A percentile compares a stretch with the other conserved stretches of the same genome.
Conservation (phyloP, 2,888 invertebrate genomes). For the Sphaerophoria rueppellii region DNA sequence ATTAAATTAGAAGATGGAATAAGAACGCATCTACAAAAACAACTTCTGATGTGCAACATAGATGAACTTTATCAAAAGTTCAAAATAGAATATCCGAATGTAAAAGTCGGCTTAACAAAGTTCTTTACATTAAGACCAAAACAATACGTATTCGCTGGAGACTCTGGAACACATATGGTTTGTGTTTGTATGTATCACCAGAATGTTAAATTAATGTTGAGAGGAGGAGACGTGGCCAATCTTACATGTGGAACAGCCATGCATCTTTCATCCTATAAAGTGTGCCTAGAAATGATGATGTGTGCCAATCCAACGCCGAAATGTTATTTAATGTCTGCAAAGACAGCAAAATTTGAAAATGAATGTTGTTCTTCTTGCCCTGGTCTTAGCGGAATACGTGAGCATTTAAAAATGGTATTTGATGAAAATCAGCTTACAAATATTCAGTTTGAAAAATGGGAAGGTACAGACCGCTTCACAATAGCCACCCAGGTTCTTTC, state of each 20-base stretch:
- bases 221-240: neutral
- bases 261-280: neutral
- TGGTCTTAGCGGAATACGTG: no score
- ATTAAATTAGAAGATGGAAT: neutral
- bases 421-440: neutral
- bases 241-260: neutral
- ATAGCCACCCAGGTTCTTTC: neutral
- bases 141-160: slow-evolving; percentile 8
- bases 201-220: slow-evolving; percentile 5
- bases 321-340: no score
- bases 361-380: no score
- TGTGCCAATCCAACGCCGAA: no score
- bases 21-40: slow-evolving; percentile 4
- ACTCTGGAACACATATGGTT: slow-evolving; percentile 12
- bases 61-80: neutral
- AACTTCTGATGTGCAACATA: slow-evolving; percentile 5
- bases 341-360: no score
- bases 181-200: slow-evolving; percentile 15
- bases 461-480: neutral
- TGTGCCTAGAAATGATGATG: no score
- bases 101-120: neutral
- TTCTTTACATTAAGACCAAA: neutral
- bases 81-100: neutral
- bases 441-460: neutral
- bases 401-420: no score